Conservation (phyloP, 2,113 vertebrate species). For the Pachypanchax playfairii region DNA sequence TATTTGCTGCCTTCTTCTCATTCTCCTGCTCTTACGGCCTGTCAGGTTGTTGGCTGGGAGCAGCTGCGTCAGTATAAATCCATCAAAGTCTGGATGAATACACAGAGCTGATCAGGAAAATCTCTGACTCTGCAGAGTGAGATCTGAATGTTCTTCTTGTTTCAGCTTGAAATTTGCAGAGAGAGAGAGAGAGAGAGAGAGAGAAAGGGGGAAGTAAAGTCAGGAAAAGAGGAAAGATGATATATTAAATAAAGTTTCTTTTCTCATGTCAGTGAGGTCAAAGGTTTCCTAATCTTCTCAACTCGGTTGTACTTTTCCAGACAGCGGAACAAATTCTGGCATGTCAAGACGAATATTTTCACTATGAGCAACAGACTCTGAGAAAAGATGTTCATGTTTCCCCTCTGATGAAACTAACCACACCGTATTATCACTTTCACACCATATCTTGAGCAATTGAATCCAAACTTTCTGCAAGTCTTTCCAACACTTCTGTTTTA, state of each 20-base stretch:
- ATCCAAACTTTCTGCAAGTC: no score
- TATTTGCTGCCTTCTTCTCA: slow-evolving; percentile 46
- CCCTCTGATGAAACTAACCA: no score
- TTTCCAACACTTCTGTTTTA: no score
- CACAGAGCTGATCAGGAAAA: slow-evolving; percentile 43
- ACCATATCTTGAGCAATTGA: no score
- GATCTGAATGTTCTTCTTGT: slow-evolving; percentile 39
- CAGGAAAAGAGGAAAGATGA: slow-evolving; percentile 1
- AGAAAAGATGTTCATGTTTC: no score
- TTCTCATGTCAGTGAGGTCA: slow-evolving; percentile 26
- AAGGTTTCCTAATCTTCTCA: slow-evolving; percentile 31
- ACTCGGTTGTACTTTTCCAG: slow-evolving; percentile 16
- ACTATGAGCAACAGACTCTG: not conserved
- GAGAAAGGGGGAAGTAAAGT: not conserved
- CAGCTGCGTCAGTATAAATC: slow-evolving; percentile 69
- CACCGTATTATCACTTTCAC: no score
- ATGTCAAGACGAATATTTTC: slow-evolving; percentile 11
- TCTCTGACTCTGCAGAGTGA: slow-evolving; percentile 59
- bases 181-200: slow-evolving; percentile 3
- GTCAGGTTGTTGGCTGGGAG: slow-evolving; percentile 64
- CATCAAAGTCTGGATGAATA: slow-evolving; percentile 69
- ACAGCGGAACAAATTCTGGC: slow-evolving; percentile 14
- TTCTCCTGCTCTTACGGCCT: slow-evolving; percentile 54
- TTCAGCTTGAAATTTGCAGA: slow-evolving; percentile 35
- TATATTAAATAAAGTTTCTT: slow-evolving; percentile 29